Evolutionary conservation across 2,113 vertebrate genomes (phyloP).

Genomic region (Lichenostomus cassidix): DNA sequence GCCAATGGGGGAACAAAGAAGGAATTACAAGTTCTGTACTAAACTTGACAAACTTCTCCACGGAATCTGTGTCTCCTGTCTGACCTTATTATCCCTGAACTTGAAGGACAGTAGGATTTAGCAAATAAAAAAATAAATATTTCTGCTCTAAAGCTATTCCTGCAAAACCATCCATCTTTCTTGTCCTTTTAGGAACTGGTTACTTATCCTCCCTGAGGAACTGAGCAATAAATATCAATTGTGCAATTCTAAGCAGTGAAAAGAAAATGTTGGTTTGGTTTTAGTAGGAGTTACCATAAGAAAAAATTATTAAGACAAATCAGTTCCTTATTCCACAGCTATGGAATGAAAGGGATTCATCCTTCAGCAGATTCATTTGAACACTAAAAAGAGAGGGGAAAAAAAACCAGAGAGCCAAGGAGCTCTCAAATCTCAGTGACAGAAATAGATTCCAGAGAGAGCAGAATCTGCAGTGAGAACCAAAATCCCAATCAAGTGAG

Average conservation of each 20-base stretch:
- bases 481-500: not conserved
- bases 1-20: not conserved
- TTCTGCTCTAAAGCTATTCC: not conserved
- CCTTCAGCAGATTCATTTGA: not conserved
- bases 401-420: not conserved
- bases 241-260: not conserved
- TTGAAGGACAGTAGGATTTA: not conserved
- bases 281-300: not conserved
- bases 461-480: not conserved
- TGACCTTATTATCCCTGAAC: not conserved
- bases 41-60: not conserved
- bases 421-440: not conserved
- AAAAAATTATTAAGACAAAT: not conserved
- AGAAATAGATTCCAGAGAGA: not conserved
- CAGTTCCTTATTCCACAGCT: not conserved
- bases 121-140: not conserved
- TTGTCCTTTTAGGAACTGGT: not conserved
- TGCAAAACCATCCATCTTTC: not conserved
- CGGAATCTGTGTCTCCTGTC: not conserved
- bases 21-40: not conserved
- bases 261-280: not conserved
- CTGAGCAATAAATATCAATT: not conserved
- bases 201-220: not conserved
- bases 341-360: not conserved
- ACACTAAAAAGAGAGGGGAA: not conserved